phyloP scores from a whole-genome alignment of 2,888 invertebrate species.

The Dasysyrphus tricinctus region DNA sequence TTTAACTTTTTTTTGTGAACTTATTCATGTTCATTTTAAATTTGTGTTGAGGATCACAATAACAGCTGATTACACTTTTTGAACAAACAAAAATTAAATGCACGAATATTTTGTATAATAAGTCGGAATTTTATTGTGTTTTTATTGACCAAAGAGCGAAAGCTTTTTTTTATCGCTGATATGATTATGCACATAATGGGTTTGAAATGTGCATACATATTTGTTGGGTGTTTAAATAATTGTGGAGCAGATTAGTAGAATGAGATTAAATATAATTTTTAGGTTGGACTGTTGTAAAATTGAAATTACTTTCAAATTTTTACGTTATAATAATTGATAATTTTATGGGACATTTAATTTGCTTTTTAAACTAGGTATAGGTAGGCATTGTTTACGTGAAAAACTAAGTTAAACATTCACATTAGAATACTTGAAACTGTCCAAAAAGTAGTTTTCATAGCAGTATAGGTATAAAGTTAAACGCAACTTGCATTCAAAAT shows the following conservation, averaged over 20 bases:
- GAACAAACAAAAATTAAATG: not conserved
- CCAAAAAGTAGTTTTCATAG: no score
- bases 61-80: slow-evolving; percentile 3
- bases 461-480: no score
- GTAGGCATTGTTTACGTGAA: no score
- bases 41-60: not conserved
- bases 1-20: not conserved
- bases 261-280: not conserved
- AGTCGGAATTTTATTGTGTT: not conserved
- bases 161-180: not conserved
- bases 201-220: no score
- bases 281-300: not conserved
- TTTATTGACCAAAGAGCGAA: slow-evolving; percentile 1
- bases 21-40: not conserved
- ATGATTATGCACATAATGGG: not conserved
- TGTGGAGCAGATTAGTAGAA: not conserved
- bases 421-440: no score
- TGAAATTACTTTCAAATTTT: not conserved
- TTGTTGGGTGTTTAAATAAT: not conserved
- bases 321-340: no score
- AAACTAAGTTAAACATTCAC: no score
- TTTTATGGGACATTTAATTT: no score
- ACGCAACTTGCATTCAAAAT: no score
- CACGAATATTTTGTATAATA: not conserved
- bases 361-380: no score